Percentiles rank a stretch among this genome's conserved stretches.
These are phyloP conservation scores for Chaetophractus vellerosus DNA, from an alignment of 2,797 vertebrate genomes.

Conservation along the genomic window DNA sequence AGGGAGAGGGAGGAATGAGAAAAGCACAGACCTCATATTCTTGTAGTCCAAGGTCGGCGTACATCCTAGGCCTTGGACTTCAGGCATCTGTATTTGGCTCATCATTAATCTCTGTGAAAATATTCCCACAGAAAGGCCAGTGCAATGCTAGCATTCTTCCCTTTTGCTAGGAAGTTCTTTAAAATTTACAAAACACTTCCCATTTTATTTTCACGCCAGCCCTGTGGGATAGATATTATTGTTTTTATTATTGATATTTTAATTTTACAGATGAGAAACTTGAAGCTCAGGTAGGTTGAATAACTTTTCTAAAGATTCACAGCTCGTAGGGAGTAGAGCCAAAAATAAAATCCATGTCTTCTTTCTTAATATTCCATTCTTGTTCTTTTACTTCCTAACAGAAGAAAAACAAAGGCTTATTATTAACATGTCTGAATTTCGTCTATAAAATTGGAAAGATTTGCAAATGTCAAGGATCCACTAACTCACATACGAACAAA, in stretches of 20 bases:
- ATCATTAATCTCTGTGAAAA: not conserved
- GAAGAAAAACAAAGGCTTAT: constrained; percentile 40
- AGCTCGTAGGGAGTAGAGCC: not conserved
- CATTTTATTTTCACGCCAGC: constrained; percentile 31
- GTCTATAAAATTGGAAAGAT: constrained; percentile 49
- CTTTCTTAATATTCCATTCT: constrained; percentile 22
- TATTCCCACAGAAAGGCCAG: not conserved
- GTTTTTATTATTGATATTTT: constrained; percentile 18
- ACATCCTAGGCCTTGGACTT: not conserved
- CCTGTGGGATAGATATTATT: not conserved
- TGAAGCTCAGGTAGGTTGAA: constrained; percentile 37
- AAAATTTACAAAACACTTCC: constrained; percentile 67
- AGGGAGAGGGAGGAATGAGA: not conserved
- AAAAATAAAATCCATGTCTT: constrained; percentile 55
- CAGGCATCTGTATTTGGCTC: not conserved
- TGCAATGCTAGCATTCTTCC: not conserved
- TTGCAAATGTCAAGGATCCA: constrained; percentile 17
- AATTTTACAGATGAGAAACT: constrained; percentile 56
- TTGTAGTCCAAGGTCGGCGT: not conserved
- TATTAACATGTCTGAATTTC: constrained; percentile 50
- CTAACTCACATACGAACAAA: constrained; percentile 11
- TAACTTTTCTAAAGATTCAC: constrained; percentile 18
- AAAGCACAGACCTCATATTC: not conserved
- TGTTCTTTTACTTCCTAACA: constrained; percentile 48
- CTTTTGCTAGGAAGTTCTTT: constrained; percentile 7